These are phyloP conservation scores for Pelagia noctiluca DNA, from an alignment of 30 jellyfish, hydroid and myxozoan genomes.

Conservation along the genomic window DNA sequence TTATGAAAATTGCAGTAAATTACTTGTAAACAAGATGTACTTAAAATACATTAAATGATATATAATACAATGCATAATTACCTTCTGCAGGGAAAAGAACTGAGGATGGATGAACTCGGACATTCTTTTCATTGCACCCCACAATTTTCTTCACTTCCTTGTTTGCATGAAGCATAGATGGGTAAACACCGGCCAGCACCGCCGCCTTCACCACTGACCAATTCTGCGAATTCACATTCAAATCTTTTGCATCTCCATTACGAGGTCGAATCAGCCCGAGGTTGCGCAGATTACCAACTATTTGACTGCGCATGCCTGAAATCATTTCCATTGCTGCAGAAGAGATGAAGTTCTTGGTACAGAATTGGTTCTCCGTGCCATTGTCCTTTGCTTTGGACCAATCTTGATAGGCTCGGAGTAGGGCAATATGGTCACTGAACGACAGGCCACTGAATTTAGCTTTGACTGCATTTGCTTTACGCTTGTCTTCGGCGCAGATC, in stretches of 20 bases:
- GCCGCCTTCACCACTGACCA: slow-evolving; percentile 93
- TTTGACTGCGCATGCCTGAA: slow-evolving; percentile 89
- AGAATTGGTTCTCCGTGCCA: slow-evolving; percentile 79
- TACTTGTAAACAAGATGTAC: no score
- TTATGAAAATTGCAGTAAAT: no score
- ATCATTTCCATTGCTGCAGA: slow-evolving; percentile 95
- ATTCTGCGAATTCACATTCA: slow-evolving; percentile 81
- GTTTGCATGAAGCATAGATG: slow-evolving; percentile 76
- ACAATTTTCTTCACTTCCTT: slow-evolving; percentile 56
- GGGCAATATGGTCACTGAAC: slow-evolving; percentile 86
- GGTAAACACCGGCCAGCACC: slow-evolving; percentile 92
- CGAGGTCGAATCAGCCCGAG: slow-evolving; percentile 84
- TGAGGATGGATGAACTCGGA: slow-evolving; percentile 88
- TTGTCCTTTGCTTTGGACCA: slow-evolving; percentile 90
- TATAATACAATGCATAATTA: no score
- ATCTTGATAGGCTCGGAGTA: slow-evolving; percentile 79
- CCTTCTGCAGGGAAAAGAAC: slow-evolving; percentile 65
- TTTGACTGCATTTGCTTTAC: slow-evolving; percentile 72
- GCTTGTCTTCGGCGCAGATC: slow-evolving; percentile 71
- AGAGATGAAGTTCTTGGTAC: slow-evolving; percentile 81
- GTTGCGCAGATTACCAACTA: slow-evolving; percentile 67
- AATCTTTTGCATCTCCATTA: slow-evolving; percentile 86
- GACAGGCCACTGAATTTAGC: slow-evolving; percentile 72
- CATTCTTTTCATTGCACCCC: slow-evolving; percentile 78
- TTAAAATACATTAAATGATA: no score